Conservation (phyloP, 2,888 invertebrate species). For the Nebria brevicollis region DNA sequence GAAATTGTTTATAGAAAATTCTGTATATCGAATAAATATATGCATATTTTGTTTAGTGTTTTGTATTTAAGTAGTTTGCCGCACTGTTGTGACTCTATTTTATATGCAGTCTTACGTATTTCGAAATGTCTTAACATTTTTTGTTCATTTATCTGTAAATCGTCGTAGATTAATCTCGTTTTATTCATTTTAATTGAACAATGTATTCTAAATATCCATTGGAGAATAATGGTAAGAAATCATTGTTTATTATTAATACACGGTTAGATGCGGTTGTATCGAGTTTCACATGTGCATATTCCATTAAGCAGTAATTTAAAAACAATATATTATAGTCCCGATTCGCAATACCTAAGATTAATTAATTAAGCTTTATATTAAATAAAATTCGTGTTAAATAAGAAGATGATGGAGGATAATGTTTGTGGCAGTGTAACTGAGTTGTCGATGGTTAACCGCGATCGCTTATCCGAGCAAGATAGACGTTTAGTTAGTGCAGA, state of each 20-base stretch:
- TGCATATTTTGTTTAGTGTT: background rate
- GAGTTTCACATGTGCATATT: background rate
- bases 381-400: background rate
- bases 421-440: conserved; percentile 62
- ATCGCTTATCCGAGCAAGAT: conserved; percentile 75
- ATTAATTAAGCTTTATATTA: background rate
- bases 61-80: background rate
- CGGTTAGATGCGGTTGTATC: background rate
- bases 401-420: conserved; percentile 53
- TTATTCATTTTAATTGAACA: background rate
- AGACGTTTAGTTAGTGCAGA: conserved; percentile 74
- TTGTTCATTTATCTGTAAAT: background rate
- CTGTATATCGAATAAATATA: background rate
- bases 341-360: background rate
- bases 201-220: background rate
- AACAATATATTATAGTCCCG: background rate
- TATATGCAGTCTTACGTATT: background rate
- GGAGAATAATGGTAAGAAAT: background rate
- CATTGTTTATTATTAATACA: background rate
- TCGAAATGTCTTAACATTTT: background rate
- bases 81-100: background rate
- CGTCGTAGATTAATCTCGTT: background rate
- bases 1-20: too few species aligned
- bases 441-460: conserved; percentile 70
- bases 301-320: background rate